Percentiles rank a stretch among this genome's conserved stretches.
phyloP scores from a whole-genome alignment of 92 coral and sea anemone genomes.

The Epizoanthus rinbou region DNA sequence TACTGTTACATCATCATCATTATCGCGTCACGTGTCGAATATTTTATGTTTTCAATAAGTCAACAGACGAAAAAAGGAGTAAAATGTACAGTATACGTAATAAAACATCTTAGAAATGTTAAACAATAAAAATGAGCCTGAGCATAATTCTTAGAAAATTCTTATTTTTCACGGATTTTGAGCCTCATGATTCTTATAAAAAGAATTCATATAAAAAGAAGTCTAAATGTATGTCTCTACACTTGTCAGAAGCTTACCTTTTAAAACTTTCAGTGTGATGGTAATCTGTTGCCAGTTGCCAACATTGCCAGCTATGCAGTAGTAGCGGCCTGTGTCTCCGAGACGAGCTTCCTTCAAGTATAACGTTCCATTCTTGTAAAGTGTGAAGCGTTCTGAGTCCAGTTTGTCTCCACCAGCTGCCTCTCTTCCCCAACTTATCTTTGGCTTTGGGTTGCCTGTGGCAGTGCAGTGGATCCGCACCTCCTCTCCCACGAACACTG shows the following conservation, averaged over 20 bases:
- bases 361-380: conserved; percentile 69
- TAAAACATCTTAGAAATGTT: too few relatives aligned
- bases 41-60: too few relatives aligned
- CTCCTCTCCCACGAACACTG: conserved; percentile 56
- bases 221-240: not conserved
- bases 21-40: too few relatives aligned
- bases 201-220: too few relatives aligned
- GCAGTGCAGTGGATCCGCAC: conserved; percentile 85
- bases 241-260: conserved; percentile 32
- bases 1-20: too few relatives aligned
- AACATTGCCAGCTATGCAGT: conserved; percentile 76
- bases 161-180: too few relatives aligned
- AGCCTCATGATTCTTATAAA: too few relatives aligned
- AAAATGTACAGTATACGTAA: too few relatives aligned
- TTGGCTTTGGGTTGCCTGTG: conserved; percentile 81
- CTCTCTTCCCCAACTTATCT: conserved; percentile 79
- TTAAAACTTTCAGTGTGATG: conserved; percentile 51
- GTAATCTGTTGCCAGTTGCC: conserved; percentile 61
- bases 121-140: too few relatives aligned
- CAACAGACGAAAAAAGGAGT: too few relatives aligned
- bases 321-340: conserved; percentile 66
- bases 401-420: conserved; percentile 66
- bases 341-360: conserved; percentile 56
- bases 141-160: too few relatives aligned
- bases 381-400: conserved; percentile 46